These are phyloP conservation scores for Caenorhabditis imperialis DNA, from an alignment of 2,888 invertebrate genomes.

Conservation along the genomic window DNA sequence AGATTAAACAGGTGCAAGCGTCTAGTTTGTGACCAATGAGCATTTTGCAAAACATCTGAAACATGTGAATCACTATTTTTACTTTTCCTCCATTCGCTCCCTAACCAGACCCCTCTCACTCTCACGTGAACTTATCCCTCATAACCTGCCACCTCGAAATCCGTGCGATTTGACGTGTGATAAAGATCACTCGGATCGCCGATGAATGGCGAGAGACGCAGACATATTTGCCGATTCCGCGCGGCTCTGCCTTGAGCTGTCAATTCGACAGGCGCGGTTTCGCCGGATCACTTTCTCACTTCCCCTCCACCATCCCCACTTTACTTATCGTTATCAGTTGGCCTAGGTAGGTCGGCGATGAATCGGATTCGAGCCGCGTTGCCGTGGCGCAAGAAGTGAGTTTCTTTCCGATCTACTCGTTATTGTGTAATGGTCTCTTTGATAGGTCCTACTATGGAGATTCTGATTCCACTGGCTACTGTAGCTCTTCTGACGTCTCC, in stretches of 20 bases:
- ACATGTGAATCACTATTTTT: too few relatives aligned
- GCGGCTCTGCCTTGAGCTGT: slow-evolving; percentile 14
- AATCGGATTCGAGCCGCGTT: slow-evolving; percentile 45
- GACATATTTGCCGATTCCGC: slow-evolving; percentile 26
- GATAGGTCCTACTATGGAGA: slow-evolving; percentile 58
- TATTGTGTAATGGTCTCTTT: neutral
- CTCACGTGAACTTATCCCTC: slow-evolving; percentile 33
- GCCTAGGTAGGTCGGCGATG: slow-evolving; percentile 13
- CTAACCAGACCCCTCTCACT: slow-evolving; percentile 1
- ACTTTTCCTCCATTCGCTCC: too few relatives aligned
- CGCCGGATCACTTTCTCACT: neutral
- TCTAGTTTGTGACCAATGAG: too few relatives aligned
- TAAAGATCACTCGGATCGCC: neutral
- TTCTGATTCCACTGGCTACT: slow-evolving; percentile 63
- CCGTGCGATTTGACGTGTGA: slow-evolving; percentile 16
- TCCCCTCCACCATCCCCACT: neutral
- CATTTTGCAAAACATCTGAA: too few relatives aligned
- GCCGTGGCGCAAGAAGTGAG: slow-evolving; percentile 49
- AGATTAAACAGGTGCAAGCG: too few relatives aligned
- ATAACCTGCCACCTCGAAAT: slow-evolving; percentile 39
- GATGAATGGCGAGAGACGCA: slow-evolving; percentile 4
- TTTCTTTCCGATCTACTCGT: neutral
- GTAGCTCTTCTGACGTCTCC: slow-evolving; percentile 49
- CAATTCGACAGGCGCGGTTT: slow-evolving; percentile 33
- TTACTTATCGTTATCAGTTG: slow-evolving; percentile 1